A percentile compares a stretch with the other conserved stretches of the same genome.
Evolutionary conservation across 2,113 vertebrate species (phyloP).

Genomic region (Empidonax traillii): DNA sequence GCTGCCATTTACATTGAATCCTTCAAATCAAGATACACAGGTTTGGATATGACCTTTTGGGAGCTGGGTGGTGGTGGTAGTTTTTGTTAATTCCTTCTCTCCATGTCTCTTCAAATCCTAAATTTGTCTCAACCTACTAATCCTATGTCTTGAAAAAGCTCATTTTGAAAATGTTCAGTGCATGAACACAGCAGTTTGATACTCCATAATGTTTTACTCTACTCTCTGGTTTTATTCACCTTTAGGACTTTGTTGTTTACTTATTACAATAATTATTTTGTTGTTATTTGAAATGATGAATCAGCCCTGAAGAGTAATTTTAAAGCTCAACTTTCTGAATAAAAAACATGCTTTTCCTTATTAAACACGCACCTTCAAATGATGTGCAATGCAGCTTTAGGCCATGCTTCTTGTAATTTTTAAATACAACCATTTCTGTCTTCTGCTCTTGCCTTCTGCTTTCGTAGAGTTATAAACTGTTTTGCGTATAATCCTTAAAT

Average conservation of each 20-base stretch:
- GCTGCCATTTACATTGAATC: conserved; percentile 91
- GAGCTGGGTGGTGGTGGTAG: not conserved
- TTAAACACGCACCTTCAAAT: not conserved
- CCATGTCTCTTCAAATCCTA: not conserved
- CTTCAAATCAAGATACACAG: conserved; percentile 94
- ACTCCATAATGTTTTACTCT: not conserved
- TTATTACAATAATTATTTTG: not conserved
- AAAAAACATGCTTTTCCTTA: not conserved
- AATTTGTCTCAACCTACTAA: not conserved
- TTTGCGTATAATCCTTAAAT: not conserved
- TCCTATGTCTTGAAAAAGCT: not conserved
- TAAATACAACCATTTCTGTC: not conserved
- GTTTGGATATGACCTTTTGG: conserved; percentile 66
- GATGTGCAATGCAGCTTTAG: not conserved
- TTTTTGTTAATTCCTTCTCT: not conserved
- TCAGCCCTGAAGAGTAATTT: not conserved
- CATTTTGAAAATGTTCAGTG: not conserved
- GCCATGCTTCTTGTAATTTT: not conserved
- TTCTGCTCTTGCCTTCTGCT: not conserved
- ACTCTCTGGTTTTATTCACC: not conserved
- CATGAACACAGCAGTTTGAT: not conserved
- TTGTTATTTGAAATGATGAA: not conserved
- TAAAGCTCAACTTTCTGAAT: not conserved
- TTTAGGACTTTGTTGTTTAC: not conserved
- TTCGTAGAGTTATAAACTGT: not conserved